Base-by-base conservation (phyloP, 2,888 invertebrate species). In the Caenorhabditis becei region DNA sequence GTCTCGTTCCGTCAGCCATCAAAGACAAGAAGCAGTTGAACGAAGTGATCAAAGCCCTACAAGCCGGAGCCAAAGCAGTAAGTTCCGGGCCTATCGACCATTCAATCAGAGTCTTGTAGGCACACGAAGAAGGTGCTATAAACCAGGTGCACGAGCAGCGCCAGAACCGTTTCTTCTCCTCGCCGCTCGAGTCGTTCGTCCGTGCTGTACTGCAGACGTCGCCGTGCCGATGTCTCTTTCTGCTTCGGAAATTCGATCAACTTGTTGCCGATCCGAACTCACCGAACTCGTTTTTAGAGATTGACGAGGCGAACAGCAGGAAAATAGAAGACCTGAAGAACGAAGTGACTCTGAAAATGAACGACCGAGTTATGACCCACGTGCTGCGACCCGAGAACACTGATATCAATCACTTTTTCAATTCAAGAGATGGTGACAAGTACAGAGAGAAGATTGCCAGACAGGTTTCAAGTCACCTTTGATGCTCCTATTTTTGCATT, bases 101-200 rank as follows among this genome's bases (percentile, higher is more conserved):
- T 28, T 53, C 28, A 11, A 32, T 49, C 49, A 23, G 11, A 7
- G 18, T n/a, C 49, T 63, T 80, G n/a, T 41, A 85, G 87, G 85
- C 87, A 8, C 86, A 84, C 70, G 83, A 86, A 37, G 87, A 87
- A 49, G 87, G 87, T 54, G 24, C 79, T 11, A 87, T 87, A 54
- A 87, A 87, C 44, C 87, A 87, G 49, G 77, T 88, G 2, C 83
- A 84, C 69, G 85, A 83, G 24, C 66, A 83, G 18, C 82, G 85
- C 18, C 88, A 89, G 65, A 78, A 83, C 47, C 79, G 85, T 11
- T 89, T 89, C 58, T 85, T 83, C 75, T 67, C 77, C 26, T 84
- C 88, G 11, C 83, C 85, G 7, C 66, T 86, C 37, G 84, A 86
- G 26, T 71, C 61, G n/a, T 79, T 85, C 14, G 75, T 82, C 41